Conservation (phyloP, 2,888 invertebrate genomes). For the Drepana falcataria region DNA sequence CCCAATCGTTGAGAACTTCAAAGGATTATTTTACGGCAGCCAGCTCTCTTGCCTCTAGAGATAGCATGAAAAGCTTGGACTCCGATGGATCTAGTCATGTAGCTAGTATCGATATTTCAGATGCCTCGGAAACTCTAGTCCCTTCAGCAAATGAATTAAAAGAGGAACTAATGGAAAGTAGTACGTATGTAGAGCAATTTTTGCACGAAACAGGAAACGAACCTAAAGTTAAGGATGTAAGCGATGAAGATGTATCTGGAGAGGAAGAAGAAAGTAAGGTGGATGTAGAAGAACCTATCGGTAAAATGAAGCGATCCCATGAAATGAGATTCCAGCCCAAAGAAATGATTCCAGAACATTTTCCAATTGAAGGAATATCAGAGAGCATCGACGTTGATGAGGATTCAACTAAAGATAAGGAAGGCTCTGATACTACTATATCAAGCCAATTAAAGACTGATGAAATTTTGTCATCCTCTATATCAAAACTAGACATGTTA, state of each 20-base stretch:
- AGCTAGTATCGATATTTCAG: constrained; percentile 93
- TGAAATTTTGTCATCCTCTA: constrained; percentile 63
- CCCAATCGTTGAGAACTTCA: constrained; percentile 85
- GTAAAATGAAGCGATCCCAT: constrained; percentile 91
- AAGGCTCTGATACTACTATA: constrained; percentile 66
- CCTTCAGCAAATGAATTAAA: constrained; percentile 92
- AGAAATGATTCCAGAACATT: constrained; percentile 71
- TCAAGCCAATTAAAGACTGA: constrained; percentile 70
- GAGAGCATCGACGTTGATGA: constrained; percentile 67
- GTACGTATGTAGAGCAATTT: constrained; percentile 78
- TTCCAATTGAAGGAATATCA: constrained; percentile 55
- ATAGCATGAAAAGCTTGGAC: constrained; percentile 93
- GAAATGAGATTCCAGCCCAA: constrained; percentile 92
- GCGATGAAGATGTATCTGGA: constrained; percentile 75
- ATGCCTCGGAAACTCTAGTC: constrained; percentile 94
- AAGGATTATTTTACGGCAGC: constrained; percentile 92
- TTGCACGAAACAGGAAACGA: constrained; percentile 63
- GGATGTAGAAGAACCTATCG: constrained; percentile 76
- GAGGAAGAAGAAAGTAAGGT: constrained; percentile 76
- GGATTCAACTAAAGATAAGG: constrained; percentile 60
- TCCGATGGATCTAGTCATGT: constrained; percentile 93
- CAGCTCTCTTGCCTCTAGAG: constrained; percentile 91
- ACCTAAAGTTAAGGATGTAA: constrained; percentile 64
- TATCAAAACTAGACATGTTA: constrained; percentile 64
- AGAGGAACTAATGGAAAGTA: constrained; percentile 83